Evolutionary conservation across 30 jellyfish, hydroid and myxozoan genomes (phyloP).

Genomic region (Chrysaora quinquecirrha): DNA sequence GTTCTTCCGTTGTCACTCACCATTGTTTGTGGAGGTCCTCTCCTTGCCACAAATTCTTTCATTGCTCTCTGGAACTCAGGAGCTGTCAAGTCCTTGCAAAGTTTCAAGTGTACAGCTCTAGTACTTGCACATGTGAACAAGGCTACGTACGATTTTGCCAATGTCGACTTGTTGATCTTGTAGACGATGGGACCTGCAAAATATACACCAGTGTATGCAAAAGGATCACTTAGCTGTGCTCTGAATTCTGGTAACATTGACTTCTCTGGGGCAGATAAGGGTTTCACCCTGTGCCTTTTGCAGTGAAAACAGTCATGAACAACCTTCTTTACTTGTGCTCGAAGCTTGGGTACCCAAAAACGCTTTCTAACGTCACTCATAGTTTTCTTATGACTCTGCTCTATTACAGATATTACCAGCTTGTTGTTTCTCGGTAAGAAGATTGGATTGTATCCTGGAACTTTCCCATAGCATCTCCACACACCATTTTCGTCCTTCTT

Average conservation of each 20-base stretch:
- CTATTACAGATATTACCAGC: background rate
- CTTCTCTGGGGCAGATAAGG: slow-evolving; percentile 47
- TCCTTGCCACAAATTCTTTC: slow-evolving; percentile 45
- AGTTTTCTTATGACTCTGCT: slow-evolving; percentile 45
- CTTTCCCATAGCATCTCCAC: slow-evolving; percentile 52
- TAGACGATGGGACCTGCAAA: slow-evolving; percentile 55
- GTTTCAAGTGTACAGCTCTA: slow-evolving; percentile 42
- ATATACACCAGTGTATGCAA: slow-evolving; percentile 33
- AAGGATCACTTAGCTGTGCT: slow-evolving; percentile 10
- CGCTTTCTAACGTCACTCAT: no score
- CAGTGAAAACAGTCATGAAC: slow-evolving; percentile 29
- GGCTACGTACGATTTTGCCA: slow-evolving; percentile 39
- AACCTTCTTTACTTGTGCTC: slow-evolving; percentile 46
- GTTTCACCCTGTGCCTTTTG: slow-evolving; percentile 45
- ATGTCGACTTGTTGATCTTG: background rate
- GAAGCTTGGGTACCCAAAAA: slow-evolving; percentile 53
- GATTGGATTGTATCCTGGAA: slow-evolving; percentile 33
- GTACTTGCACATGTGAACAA: slow-evolving; percentile 48
- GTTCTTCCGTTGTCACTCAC: slow-evolving; percentile 57
- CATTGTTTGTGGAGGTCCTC: slow-evolving; percentile 42
- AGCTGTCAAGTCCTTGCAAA: slow-evolving; percentile 21
- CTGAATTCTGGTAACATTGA: slow-evolving; percentile 45
- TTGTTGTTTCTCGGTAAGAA: slow-evolving; percentile 43
- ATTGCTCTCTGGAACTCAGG: slow-evolving; percentile 23
- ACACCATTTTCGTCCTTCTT: slow-evolving; percentile 16